Evolutionary conservation across 2,888 invertebrate species (phyloP), one percentile per base, ranked within the genome.

Genomic region (Idaea straminata): DNA sequence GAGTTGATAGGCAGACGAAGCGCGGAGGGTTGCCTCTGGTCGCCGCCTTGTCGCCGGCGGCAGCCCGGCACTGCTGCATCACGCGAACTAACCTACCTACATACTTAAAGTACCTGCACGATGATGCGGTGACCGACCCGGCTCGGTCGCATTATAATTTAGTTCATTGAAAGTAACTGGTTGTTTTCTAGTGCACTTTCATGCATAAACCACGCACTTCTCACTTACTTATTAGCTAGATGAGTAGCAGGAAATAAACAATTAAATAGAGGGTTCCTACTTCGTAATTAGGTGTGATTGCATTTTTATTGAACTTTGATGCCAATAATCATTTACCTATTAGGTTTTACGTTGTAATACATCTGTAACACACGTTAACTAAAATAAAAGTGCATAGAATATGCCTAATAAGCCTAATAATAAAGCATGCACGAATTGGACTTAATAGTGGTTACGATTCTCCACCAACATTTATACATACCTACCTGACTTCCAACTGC

Each of bases 131-230:
- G 64, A 64, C 63, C 67, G 69, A 65, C 63, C 64, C 57, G 63
- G 65, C 61, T 13, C 63, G 63, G 67, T 72, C 75, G 75, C 78
- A 74, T 77, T 80, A 75, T 74, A 76, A 80, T 81, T 80, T 76
- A 78, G 78, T 83, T 78, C 79, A 80, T 77, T 78, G 78, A 78
- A 77, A 75, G 74, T 74, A 74, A 79, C 81, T 74, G 75, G 79
- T 79, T 77, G 75, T 73, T 76, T 75, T 81, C 76, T 76, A 77
- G 77, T 75, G 74, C 78, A 77, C 77, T 79, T 81, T 81, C 79
- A 74, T 77, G 70, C 67, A 69, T 70, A 69, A 67, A 66, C 69
- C 63, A 61, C 62, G 62, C 62, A 64, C 35, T 69, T 47, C 7
- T 47, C 13, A 47, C 47, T 47, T 47, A 47, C 38, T 38, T 38